Conservation (phyloP, 2,888 invertebrate species). For the Marasmarcha lunaedactyla region DNA sequence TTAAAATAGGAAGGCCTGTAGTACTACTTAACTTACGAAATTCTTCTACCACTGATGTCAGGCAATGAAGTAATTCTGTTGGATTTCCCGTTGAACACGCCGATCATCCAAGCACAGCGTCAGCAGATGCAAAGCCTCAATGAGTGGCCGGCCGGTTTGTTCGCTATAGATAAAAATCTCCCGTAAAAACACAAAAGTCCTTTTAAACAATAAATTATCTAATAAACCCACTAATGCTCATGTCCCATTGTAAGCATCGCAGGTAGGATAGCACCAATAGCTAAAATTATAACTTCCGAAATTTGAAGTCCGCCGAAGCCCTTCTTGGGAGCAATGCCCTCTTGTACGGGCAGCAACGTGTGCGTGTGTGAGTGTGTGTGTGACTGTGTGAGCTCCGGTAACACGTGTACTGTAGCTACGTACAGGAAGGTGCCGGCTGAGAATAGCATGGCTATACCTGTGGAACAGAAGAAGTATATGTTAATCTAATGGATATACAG, state of each 20-base stretch:
- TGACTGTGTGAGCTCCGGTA: conserved; percentile 88
- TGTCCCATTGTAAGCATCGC: conserved; percentile 92
- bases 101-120: too few relatives aligned
- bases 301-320: conserved; percentile 73
- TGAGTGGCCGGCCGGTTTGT: too few relatives aligned
- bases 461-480: conserved; percentile 17
- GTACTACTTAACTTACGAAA: too few relatives aligned
- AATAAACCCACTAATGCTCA: conserved; percentile 77
- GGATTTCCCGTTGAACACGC: too few relatives aligned
- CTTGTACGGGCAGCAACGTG: conserved; percentile 40
- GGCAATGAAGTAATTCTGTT: too few relatives aligned
- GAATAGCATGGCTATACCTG: conserved; percentile 95
- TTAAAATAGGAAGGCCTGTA: too few relatives aligned
- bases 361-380: conserved; percentile 45
- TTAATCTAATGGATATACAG: background rate
- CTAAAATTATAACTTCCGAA: conserved; percentile 84
- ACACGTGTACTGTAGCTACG: conserved; percentile 97
- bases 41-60: too few relatives aligned
- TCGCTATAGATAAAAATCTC: too few relatives aligned
- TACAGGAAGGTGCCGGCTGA: conserved; percentile 99
- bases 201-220: too few relatives aligned
- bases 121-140: too few relatives aligned
- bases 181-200: too few relatives aligned
- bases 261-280: conserved; percentile 90
- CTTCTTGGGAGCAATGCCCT: conserved; percentile 30